Evolutionary conservation across 2,888 invertebrate species (phyloP).

Genomic region (Argyra leucocephala): DNA sequence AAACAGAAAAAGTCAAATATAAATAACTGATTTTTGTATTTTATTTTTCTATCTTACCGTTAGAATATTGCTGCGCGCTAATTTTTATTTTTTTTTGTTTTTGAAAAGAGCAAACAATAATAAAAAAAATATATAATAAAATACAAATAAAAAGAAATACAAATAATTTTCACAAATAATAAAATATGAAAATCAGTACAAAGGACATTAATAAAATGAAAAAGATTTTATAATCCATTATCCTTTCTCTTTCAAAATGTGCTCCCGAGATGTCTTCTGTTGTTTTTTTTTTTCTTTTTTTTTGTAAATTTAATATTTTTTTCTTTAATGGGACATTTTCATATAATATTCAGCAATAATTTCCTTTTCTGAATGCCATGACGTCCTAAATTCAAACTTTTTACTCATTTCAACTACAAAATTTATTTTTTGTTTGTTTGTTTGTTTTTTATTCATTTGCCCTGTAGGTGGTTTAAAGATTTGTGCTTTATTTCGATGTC

Average conservation of each 20-base stretch:
- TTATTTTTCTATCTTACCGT: no score
- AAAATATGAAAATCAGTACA: neutral
- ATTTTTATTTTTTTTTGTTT: no score
- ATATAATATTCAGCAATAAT: slow-evolving; percentile 1
- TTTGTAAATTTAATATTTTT: neutral
- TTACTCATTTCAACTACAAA: neutral
- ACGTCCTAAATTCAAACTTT: neutral
- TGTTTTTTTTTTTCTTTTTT: neutral
- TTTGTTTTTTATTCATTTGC: neutral
- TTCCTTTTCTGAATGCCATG: neutral
- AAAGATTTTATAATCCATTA: neutral
- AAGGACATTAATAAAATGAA: neutral
- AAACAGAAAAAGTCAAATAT: no score
- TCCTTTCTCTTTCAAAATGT: neutral
- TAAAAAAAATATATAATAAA: neutral
- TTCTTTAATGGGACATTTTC: neutral
- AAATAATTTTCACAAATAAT: neutral
- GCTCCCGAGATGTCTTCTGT: no score
- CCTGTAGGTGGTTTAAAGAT: neutral
- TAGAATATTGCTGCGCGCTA: no score
- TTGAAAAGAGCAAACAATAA: neutral
- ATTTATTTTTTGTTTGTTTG: neutral
- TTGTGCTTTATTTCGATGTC: neutral
- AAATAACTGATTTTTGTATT: no score
- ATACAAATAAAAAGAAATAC: no score